Conservation (phyloP, 2,888 invertebrate species). For the Leptopterna dolabrata region DNA sequence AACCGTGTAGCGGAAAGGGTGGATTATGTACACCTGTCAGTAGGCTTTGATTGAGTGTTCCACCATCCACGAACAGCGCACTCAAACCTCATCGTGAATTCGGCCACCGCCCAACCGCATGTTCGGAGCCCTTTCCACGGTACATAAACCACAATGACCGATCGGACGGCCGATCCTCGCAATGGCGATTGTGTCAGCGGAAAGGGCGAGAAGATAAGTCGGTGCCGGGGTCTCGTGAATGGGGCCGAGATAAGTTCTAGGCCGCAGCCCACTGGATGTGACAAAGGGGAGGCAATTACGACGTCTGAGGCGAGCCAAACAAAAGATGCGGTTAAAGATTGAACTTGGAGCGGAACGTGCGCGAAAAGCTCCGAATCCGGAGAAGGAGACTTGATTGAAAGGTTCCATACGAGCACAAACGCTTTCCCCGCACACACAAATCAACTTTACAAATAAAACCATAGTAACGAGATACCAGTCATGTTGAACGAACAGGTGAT, state of each 20-base stretch:
- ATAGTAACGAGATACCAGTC: too few species aligned
- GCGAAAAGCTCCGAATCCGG: neutral
- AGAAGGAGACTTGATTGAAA: neutral
- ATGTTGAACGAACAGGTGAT: too few species aligned
- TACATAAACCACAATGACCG: neutral
- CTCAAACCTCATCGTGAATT: too few species aligned
- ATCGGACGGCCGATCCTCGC: neutral
- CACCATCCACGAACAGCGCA: too few species aligned
- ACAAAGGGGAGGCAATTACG: neutral
- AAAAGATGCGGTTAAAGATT: slow-evolving; percentile 3
- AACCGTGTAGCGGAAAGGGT: too few species aligned
- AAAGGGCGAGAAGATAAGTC: neutral
- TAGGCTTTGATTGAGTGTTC: too few species aligned
- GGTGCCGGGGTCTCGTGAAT: neutral
- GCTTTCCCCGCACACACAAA: too few species aligned
- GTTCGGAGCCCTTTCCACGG: too few species aligned
- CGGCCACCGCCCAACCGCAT: too few species aligned
- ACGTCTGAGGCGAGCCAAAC: neutral
- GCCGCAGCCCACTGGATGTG: neutral
- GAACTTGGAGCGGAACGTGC: neutral
- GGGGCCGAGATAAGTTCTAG: neutral
- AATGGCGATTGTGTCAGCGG: neutral
- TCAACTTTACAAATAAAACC: too few species aligned
- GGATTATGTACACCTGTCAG: too few species aligned
- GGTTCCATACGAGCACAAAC: too few species aligned